Conservation (phyloP, 2,888 invertebrate species). For the Coelogynopora nodosa region DNA sequence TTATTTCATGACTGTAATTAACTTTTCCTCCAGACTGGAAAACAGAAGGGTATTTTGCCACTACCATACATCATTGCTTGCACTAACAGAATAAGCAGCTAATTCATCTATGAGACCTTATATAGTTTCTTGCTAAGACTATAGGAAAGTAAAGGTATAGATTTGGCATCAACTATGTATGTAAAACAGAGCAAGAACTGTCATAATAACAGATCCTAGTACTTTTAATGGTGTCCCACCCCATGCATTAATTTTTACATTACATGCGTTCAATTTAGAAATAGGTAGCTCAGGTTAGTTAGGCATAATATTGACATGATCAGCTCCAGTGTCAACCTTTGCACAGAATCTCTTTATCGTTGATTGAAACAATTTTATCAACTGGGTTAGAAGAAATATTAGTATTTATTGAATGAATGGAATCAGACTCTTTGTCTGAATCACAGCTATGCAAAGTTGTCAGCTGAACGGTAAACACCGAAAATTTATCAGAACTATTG, state of each 20-base stretch:
- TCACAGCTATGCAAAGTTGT: not conserved
- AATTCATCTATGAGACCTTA: constrained; percentile 26
- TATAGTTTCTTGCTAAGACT: constrained; percentile 32
- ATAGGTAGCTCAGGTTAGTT: constrained; percentile 7
- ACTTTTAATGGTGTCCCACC: constrained; percentile 31
- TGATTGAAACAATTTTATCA: constrained; percentile 25
- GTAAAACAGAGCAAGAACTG: constrained; percentile 26
- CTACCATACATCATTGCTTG: constrained; percentile 27
- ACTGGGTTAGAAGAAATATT: constrained; percentile 12
- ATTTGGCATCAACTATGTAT: constrained; percentile 29
- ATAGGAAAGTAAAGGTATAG: constrained; percentile 9
- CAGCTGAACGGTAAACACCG: constrained; percentile 8
- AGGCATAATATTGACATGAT: constrained; percentile 29
- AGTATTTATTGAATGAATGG: constrained; percentile 6
- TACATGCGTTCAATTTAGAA: not conserved
- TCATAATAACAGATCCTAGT: constrained; percentile 16
- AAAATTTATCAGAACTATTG: constrained; percentile 14
- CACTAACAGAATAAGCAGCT: constrained; percentile 12
- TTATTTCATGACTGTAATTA: constrained; percentile 21
- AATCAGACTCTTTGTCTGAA: constrained; percentile 18
- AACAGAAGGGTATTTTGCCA: constrained; percentile 18
- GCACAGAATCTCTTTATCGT: constrained; percentile 6
- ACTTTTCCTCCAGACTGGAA: constrained; percentile 28
- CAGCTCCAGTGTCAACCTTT: constrained; percentile 27
- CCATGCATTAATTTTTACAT: constrained; percentile 17